Evolutionary conservation across 2,888 invertebrate genomes (phyloP), one percentile per base, ranked within the genome.

Genomic region (Drosophila rellima): DNA sequence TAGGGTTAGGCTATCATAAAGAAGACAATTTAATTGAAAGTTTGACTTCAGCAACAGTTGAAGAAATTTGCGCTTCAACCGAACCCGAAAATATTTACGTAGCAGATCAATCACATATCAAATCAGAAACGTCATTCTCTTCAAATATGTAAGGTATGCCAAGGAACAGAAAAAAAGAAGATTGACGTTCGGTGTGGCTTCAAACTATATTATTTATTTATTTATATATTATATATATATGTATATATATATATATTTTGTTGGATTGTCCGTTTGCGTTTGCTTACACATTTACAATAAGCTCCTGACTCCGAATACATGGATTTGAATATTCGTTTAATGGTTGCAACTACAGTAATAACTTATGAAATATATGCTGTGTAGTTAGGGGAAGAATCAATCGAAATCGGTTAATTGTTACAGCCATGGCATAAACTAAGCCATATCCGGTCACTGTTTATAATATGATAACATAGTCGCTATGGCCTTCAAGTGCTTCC

Each of bases 171-270:
- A n/a, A 29, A 29, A 7, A 2, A n/a, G 1, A 26, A 15, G 3
- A 18, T 31, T 8, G 17, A 13, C 18, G 18, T 13, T 48, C 17
- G 18, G 17, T 31, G 17, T 31, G 17, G 31, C n/a, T 44, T 7
- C 17, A 18, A 18, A 18, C 8, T 44, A 13, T 33, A 31, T 44
- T 15, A 56, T 55, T 55, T 55, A 55, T 56, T 44, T 44, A 56
- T 44, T 15, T 33, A 55, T 55, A 33, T 23, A 6, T 55, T 55
- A 55, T 55, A 33, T 44, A 55, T 44, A 7, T 20, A 42, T 55
- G 20, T 6, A 31, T n/a, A 35, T 13, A 6, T 35, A 35, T 33
- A 35, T 35, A n/a, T 8, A 33, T 33, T 47, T 29, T 15, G 26
- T 45, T 45, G 17, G 29, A 17, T 17, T 29, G 26, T 29, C 29